phyloP scores from a whole-genome alignment of 2,113 vertebrate genomes.

The Eulacestoma nigropectus region DNA sequence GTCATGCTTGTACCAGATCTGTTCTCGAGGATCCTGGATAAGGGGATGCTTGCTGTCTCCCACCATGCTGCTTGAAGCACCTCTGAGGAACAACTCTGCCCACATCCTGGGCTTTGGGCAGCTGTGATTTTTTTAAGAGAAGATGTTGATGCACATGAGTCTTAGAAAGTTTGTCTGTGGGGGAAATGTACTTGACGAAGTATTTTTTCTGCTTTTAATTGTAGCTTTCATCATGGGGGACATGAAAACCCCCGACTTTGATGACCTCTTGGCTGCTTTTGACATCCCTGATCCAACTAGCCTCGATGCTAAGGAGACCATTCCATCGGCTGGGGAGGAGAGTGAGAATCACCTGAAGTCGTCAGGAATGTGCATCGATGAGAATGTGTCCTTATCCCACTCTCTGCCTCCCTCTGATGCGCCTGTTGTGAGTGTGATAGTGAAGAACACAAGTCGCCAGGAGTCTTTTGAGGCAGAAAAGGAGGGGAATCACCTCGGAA shows the following conservation, averaged over 20 bases:
- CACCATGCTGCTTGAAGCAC: background rate
- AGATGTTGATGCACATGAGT: background rate
- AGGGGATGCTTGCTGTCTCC: background rate
- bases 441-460: slow-evolving; percentile 93
- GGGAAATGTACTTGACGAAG: background rate
- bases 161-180: background rate
- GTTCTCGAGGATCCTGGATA: fast-evolving
- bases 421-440: slow-evolving; percentile 91
- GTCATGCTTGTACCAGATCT: background rate
- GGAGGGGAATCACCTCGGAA: slow-evolving; percentile 73
- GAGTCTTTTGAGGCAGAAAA: slow-evolving; percentile 84
- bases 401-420: slow-evolving; percentile 74
- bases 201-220: background rate
- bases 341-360: slow-evolving; percentile 83
- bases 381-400: slow-evolving; percentile 74
- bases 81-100: background rate
- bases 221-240: slow-evolving; percentile 91
- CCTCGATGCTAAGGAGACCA: slow-evolving; percentile 91
- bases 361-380: slow-evolving; percentile 82
- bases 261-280: slow-evolving; percentile 96
- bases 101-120: fast-evolving
- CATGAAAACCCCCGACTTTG: slow-evolving; percentile 99
- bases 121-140: background rate
- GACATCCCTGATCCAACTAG: slow-evolving; percentile 96
- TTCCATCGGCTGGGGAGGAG: slow-evolving; percentile 84